Evolutionary conservation across 2,113 vertebrate species (phyloP), one percentile per base, ranked within the genome.

Genomic region (Aegithalos caudatus): DNA sequence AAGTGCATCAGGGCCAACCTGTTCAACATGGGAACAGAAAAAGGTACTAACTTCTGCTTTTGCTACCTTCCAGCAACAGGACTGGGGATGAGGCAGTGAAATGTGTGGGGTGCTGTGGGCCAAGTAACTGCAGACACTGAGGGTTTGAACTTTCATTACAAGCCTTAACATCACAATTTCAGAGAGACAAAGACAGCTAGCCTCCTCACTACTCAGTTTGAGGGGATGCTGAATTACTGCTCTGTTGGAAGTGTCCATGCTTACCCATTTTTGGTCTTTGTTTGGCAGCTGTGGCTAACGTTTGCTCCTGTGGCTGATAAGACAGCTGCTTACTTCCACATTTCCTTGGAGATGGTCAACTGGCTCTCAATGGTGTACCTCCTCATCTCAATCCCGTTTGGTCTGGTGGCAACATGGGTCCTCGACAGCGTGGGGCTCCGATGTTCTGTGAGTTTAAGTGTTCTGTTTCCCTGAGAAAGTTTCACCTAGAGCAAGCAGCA

Each of bases 301-400:
- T 99, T 99, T 65, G 99, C 99, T 12, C 99, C 99, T 5, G 98
- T 99, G 72, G 99, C 99, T 2, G 98, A 99, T 86, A 96, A 97
- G 90, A 94, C 98, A 3, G 98, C 99, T 58, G 61, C 86, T 78
- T 98, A 93, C 91, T 98, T 99, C 90, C 18, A 67, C 0, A 97
- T 98, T 72, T 97, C 97, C 48, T 90, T 98, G 88, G 96, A 98
- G 18, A 90, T 95, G 7, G 94, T 99, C 93, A 99, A 99, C 98
- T 99, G 98, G 99, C 94, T 99, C 37, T 99, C 99, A 0, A 44
- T 99, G 60, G 96, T 99, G 92, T 99, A 97, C 96, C 98, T 99
- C 28, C 97, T 99, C 97, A 98, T 98, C 70, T 98, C 99, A 0
- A 98, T 99, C 50, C 99, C 99, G 0, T 97, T 98, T 62, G 98